phyloP scores from a whole-genome alignment of 2,888 invertebrate species.

The Carcina quercana region DNA sequence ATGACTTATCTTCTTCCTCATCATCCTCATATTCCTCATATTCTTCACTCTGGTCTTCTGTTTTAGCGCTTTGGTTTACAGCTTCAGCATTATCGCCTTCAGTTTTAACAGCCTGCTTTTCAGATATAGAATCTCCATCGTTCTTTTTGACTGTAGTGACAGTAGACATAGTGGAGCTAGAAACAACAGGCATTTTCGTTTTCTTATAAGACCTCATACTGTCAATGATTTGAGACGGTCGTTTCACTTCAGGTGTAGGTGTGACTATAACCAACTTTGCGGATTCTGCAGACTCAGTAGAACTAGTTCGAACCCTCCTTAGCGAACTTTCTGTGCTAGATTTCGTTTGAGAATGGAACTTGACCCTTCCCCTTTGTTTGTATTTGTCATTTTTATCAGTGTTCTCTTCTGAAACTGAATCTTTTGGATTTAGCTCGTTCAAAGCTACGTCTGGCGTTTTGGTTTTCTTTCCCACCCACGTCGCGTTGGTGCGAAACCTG shows the following conservation, averaged over 20 bases:
- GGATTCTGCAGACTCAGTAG: slow-evolving; percentile 30
- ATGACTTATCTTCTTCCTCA: slow-evolving; percentile 41
- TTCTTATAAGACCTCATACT: slow-evolving; percentile 54
- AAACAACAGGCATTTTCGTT: slow-evolving; percentile 42
- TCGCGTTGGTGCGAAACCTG: slow-evolving; percentile 34
- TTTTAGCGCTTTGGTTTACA: no score
- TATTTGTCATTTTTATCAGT: slow-evolving; percentile 66
- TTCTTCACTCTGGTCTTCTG: slow-evolving; percentile 26
- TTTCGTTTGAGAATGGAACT: slow-evolving; percentile 38
- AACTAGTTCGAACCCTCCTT: slow-evolving; percentile 25
- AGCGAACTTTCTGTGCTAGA: slow-evolving; percentile 37
- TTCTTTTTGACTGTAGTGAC: slow-evolving; percentile 29
- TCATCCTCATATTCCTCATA: slow-evolving; percentile 40
- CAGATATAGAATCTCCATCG: no score
- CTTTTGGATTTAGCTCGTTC: slow-evolving; percentile 58
- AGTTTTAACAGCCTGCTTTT: no score
- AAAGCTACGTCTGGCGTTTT: slow-evolving; percentile 49
- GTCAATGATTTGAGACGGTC: slow-evolving; percentile 50
- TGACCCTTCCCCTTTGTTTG: slow-evolving; percentile 60
- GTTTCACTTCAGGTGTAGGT: slow-evolving; percentile 59
- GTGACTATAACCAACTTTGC: slow-evolving; percentile 50
- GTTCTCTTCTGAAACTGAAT: slow-evolving; percentile 53
- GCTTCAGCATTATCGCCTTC: no score
- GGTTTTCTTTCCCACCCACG: slow-evolving; percentile 34
- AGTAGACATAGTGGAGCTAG: slow-evolving; percentile 31